These are phyloP conservation scores for Drosophila murphyi DNA, from an alignment of 1,140 invertebrate genomes.

Conservation along the genomic window DNA sequence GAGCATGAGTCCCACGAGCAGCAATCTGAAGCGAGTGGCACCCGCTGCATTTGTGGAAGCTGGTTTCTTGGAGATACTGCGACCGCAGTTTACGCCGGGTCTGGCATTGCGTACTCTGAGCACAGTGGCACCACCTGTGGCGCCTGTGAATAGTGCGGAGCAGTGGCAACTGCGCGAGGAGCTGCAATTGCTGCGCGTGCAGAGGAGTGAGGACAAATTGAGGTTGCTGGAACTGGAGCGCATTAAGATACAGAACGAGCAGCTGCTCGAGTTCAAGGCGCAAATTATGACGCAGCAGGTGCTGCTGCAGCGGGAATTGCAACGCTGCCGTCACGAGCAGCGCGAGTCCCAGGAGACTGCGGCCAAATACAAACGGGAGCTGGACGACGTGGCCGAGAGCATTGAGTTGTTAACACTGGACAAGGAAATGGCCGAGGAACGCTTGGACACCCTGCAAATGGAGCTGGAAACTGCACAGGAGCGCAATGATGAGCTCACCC, in stretches of 20 bases:
- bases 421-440: slow-evolving; percentile 99
- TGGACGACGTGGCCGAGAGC: slow-evolving; percentile 95
- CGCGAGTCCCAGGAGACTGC: slow-evolving; percentile 93
- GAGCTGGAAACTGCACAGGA: slow-evolving; percentile 95
- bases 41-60: slow-evolving; percentile 86
- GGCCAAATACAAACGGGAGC: slow-evolving; percentile 93
- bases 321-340: slow-evolving; percentile 92
- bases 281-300: slow-evolving; percentile 97
- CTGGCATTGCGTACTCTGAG: slow-evolving; percentile 89
- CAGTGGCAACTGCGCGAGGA: slow-evolving; percentile 94
- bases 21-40: slow-evolving; percentile 51
- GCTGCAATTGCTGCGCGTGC: slow-evolving; percentile 93
- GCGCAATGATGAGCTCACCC: slow-evolving; percentile 94
- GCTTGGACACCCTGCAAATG: slow-evolving; percentile 94
- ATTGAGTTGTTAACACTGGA: slow-evolving; percentile 98
- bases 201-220: slow-evolving; percentile 93
- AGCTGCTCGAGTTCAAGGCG: slow-evolving; percentile 95
- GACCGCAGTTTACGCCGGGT: slow-evolving; percentile 93
- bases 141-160: slow-evolving; percentile 86
- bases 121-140: slow-evolving; percentile 82
- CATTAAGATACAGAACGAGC: slow-evolving; percentile 92
- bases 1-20: slow-evolving; percentile 74
- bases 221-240: slow-evolving; percentile 96
- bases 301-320: slow-evolving; percentile 94
- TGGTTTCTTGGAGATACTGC: slow-evolving; percentile 94